Conservation (phyloP, 2,113 vertebrate genomes). For the Delphinus delphis region DNA sequence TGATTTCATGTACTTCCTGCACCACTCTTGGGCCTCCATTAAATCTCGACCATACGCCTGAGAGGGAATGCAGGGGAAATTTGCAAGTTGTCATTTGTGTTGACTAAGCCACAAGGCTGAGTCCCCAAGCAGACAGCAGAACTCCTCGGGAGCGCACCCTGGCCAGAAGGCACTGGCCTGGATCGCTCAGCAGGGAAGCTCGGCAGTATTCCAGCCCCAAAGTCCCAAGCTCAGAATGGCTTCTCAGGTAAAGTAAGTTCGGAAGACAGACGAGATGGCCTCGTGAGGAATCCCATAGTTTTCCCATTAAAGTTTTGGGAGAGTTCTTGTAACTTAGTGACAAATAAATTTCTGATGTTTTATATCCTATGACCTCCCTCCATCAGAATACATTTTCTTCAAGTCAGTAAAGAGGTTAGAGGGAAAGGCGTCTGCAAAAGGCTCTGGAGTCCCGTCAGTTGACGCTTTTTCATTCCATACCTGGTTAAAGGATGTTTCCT, state of each 20-base stretch:
- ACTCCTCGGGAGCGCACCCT: fast-evolving
- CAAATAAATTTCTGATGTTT: not conserved
- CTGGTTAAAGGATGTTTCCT: conserved; percentile 99
- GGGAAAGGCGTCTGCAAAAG: not conserved
- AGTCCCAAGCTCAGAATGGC: not conserved
- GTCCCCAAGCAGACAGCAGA: too few species aligned
- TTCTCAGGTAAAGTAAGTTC: not conserved
- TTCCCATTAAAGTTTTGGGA: not conserved
- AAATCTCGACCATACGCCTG: conserved; percentile 98
- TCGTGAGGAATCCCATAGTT: not conserved
- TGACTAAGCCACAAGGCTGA: not conserved
- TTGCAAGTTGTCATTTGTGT: not conserved
- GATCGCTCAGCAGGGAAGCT: not conserved
- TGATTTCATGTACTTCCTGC: conserved; percentile 98
- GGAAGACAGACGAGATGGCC: not conserved
- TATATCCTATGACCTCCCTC: not conserved
- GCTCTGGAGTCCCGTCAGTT: fast-evolving
- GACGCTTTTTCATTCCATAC: conserved; percentile 71
- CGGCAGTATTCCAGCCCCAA: not conserved
- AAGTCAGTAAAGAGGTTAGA: not conserved
- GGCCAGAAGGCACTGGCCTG: not conserved
- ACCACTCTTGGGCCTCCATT: conserved; percentile 99
- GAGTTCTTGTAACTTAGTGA: not conserved
- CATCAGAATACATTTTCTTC: not conserved
- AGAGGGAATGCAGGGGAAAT: not conserved